Conservation (phyloP, 2,797 vertebrate genomes). For the Jordanella pulchra region DNA sequence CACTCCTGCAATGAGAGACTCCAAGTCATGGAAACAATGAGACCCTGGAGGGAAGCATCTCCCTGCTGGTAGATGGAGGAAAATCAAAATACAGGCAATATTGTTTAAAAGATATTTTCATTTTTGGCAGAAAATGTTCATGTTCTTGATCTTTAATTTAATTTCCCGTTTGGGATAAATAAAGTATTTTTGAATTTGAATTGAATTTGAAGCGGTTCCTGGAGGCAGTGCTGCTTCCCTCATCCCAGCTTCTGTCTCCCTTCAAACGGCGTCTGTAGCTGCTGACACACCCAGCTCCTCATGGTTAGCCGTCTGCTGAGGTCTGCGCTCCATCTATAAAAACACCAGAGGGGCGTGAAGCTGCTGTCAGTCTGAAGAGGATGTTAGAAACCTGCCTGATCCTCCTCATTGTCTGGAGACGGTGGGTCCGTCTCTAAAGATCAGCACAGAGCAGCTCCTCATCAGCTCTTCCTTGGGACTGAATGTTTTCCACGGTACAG, state of each 20-base stretch:
- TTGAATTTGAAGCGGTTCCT: too few relatives aligned
- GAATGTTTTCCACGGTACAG: slow-evolving; percentile 3
- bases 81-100: too few relatives aligned
- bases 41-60: too few relatives aligned
- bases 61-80: too few relatives aligned
- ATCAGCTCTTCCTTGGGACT: neutral
- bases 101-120: too few relatives aligned
- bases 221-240: neutral
- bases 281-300: neutral
- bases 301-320: neutral
- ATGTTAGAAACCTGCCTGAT: neutral
- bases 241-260: neutral
- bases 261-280: neutral
- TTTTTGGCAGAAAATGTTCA: too few relatives aligned
- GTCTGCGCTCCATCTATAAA: neutral
- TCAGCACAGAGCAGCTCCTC: neutral
- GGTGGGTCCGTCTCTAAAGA: neutral
- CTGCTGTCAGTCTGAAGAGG: neutral
- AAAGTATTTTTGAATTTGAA: too few relatives aligned
- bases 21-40: too few relatives aligned
- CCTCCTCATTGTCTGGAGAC: neutral
- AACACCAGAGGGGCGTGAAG: neutral
- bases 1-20: too few relatives aligned
- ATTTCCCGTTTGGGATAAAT: too few relatives aligned
- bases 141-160: too few relatives aligned